Conservation (phyloP, 2,888 invertebrate species). For the Lottia gigantea region DNA sequence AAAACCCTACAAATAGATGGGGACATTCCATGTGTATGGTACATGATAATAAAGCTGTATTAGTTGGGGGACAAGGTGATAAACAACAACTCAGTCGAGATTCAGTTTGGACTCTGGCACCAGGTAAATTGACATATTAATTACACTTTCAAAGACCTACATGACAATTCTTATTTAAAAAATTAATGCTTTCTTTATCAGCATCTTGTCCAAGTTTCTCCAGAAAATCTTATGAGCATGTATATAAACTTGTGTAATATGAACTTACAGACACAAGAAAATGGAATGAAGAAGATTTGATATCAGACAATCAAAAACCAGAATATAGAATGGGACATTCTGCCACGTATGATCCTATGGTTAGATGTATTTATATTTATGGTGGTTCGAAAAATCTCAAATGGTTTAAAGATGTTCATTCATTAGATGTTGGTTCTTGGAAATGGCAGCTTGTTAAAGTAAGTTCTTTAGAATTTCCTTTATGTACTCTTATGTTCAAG, state of each 20-base stretch:
- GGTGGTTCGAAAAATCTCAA: constrained; percentile 65
- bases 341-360: constrained; percentile 61
- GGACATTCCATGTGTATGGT: constrained; percentile 61
- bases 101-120: constrained; percentile 55
- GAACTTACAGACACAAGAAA: constrained; percentile 47
- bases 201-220: too few species aligned
- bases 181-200: neutral
- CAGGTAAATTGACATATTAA: constrained; percentile 50
- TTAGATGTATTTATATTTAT: constrained; percentile 62
- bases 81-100: constrained; percentile 60
- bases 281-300: constrained; percentile 48
- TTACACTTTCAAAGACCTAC: constrained; percentile 42
- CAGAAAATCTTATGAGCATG: neutral
- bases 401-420: constrained; percentile 66
- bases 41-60: constrained; percentile 50
- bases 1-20: constrained; percentile 60
- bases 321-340: constrained; percentile 66
- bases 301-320: constrained; percentile 51
- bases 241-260: too few species aligned
- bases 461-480: neutral
- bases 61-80: constrained; percentile 64
- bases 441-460: constrained; percentile 65
- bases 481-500: neutral
- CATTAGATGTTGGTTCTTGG: constrained; percentile 61
- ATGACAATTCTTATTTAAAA: neutral